Evolutionary conservation across 2,113 vertebrate species (phyloP).

Genomic region (Mohoua ochrocephala): DNA sequence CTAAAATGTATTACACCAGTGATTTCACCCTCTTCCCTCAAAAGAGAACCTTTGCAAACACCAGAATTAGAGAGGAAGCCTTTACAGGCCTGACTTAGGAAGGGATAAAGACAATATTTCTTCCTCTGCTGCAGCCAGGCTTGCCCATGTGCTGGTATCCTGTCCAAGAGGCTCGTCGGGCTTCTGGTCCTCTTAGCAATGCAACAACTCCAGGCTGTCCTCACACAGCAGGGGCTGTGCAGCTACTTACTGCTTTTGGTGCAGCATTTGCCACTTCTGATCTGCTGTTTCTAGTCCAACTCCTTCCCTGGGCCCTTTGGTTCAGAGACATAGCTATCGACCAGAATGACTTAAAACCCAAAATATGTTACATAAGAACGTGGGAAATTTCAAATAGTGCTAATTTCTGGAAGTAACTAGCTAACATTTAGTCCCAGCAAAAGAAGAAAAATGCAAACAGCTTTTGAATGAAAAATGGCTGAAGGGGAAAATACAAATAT

Average conservation of each 20-base stretch:
- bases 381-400: background rate
- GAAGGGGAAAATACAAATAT: background rate
- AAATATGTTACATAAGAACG: background rate
- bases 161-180: accelerated
- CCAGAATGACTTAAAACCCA: background rate
- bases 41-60: background rate
- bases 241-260: background rate
- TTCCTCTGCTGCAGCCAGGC: background rate
- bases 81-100: background rate
- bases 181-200: background rate
- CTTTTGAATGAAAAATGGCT: background rate
- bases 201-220: background rate
- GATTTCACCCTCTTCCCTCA: background rate
- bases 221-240: background rate
- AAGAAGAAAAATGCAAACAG: background rate
- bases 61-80: background rate
- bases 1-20: background rate
- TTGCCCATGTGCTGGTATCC: background rate
- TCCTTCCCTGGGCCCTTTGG: background rate
- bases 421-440: background rate
- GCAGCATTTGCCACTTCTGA: background rate
- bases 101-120: background rate
- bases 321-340: background rate
- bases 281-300: background rate
- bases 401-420: background rate